Percentiles rank a stretch among this genome's conserved stretches.
Evolutionary conservation across 2,113 vertebrate genomes (phyloP).

Genomic region (Falcunculus frontatus): DNA sequence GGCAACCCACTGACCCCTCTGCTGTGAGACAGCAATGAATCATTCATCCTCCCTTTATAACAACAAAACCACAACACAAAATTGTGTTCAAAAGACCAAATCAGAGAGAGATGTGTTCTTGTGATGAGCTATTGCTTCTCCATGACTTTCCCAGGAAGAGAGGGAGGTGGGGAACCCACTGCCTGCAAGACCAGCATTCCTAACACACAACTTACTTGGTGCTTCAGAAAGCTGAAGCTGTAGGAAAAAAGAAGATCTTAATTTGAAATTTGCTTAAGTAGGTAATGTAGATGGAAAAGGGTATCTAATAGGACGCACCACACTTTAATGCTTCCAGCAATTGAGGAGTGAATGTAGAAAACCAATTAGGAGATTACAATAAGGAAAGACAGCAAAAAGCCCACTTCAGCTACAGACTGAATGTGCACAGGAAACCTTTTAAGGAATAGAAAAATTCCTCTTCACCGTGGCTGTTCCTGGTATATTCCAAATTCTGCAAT

Average conservation of each 20-base stretch:
- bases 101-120: background rate
- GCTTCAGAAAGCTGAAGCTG: background rate
- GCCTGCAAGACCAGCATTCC: background rate
- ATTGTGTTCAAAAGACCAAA: background rate
- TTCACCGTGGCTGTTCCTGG: background rate
- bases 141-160: background rate
- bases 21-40: slow-evolving; percentile 7
- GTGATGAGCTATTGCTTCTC: background rate
- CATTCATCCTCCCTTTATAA: background rate
- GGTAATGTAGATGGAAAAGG: background rate
- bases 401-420: background rate
- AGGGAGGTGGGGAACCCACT: background rate
- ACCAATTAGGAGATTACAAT: background rate
- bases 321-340: background rate
- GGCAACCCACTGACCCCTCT: background rate
- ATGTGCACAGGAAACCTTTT: background rate
- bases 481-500: background rate
- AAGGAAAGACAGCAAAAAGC: background rate
- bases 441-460: background rate
- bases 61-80: background rate
- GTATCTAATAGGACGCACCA: background rate
- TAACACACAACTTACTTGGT: background rate
- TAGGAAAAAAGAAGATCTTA: background rate
- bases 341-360: background rate
- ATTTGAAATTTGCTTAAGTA: background rate